Base-by-base conservation (phyloP, 1,140 invertebrate genomes). In the Ostrea denselamellosa region DNA sequence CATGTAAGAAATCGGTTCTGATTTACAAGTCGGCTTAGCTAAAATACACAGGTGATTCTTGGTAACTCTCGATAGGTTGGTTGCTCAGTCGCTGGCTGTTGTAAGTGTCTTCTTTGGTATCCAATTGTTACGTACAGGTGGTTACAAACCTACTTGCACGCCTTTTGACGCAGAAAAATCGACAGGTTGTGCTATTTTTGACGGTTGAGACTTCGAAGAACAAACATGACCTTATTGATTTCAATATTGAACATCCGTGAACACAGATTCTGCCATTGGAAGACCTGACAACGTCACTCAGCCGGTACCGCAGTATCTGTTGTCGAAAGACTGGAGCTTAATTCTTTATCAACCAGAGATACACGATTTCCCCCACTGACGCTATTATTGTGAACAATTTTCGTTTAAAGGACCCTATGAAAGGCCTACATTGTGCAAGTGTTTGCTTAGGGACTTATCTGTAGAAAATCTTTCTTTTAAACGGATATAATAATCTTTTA, bases 401-500 rank as follows among this genome's bases (percentile, higher is more conserved):
- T 77, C 68, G 28, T 77, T 77, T 77, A 77, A 77, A 77, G 68
- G 68, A 77, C 68, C 68, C 68, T 34, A 77, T 28, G 25, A 77
- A 62, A 77, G 68, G 68, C 12, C 68, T 10, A 77, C 25, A 77
- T 77, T 77, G 68, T 77, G 68, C 68, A 77, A 77, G 68, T 77
- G 68, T 77, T 77, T 77, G 68, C 68, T 77, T 25, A 77, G 22
- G 28, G 68, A 77, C 68, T 77, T 77, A 77, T 77, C 68, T 77
- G 68, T 77, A 34, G 68, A 77, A 25, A 77, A 77, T 77, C 68
- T 77, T 77, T 77, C 68, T 28, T 77, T 77, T 77, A 77, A 77
- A 77, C 68, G 68, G 68, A 77, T 77, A 77, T 77, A 77, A 77
- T 77, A 77, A 77, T 77, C 68, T 77, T 34, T 34, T 34, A 77